Evolutionary conservation across 2,888 invertebrate species (phyloP).

Genomic region (Drosophila longiperda): DNA sequence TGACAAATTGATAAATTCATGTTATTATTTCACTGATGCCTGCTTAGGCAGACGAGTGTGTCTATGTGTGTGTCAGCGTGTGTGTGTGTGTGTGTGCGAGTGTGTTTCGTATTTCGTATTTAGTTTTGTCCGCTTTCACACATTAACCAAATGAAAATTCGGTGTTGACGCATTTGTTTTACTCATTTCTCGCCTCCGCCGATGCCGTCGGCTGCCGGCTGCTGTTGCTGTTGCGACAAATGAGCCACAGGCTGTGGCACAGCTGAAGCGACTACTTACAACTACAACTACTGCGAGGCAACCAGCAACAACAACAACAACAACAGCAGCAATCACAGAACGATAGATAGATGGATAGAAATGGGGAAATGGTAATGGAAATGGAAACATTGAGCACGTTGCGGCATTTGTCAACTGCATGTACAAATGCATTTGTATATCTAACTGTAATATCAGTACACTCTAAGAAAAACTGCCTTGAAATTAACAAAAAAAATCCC

Average conservation of each 20-base stretch:
- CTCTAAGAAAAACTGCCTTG: background rate
- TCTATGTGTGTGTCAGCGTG: slow-evolving; percentile 1
- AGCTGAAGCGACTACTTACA: slow-evolving; percentile 65
- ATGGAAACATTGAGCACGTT: slow-evolving; percentile 78
- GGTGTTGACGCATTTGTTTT: slow-evolving; percentile 81
- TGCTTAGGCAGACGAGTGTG: slow-evolving; percentile 42
- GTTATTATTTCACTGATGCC: slow-evolving; percentile 76
- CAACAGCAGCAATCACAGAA: slow-evolving; percentile 44
- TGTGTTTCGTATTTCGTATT: slow-evolving; percentile 46
- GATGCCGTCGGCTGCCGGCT: slow-evolving; percentile 6
- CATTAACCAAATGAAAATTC: slow-evolving; percentile 82
- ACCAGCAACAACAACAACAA: slow-evolving; percentile 8
- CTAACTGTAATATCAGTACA: background rate
- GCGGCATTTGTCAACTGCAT: slow-evolving; percentile 75
- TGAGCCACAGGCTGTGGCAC: slow-evolving; percentile 68
- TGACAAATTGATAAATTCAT: slow-evolving; percentile 82
- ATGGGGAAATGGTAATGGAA: slow-evolving; percentile 33
- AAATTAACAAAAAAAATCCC: background rate
- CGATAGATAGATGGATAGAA: slow-evolving; percentile 44
- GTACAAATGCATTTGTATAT: slow-evolving; percentile 15
- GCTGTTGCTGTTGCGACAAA: slow-evolving; percentile 61
- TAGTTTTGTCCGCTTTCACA: slow-evolving; percentile 71
- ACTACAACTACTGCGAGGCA: slow-evolving; percentile 8
- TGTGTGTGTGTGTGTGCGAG: slow-evolving; percentile 4
- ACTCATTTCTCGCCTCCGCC: slow-evolving; percentile 55